A percentile compares a stretch with the other conserved stretches of the same genome.
These are phyloP conservation scores for Tadarida brasiliensis DNA, from an alignment of 2,797 vertebrate genomes.

Conservation along the genomic window DNA sequence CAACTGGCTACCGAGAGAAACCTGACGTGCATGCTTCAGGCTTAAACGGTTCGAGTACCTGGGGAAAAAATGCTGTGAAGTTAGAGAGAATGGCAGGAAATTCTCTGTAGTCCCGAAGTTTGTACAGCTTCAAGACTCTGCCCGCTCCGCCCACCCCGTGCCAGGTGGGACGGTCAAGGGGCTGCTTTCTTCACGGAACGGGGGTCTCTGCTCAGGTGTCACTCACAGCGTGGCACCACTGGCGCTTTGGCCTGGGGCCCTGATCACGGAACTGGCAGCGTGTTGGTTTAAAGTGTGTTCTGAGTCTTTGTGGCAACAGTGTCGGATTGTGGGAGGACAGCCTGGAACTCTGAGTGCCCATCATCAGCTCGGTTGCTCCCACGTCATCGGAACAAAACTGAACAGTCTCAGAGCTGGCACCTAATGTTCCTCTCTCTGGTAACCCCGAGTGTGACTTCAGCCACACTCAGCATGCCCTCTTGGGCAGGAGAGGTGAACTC, in stretches of 20 bases:
- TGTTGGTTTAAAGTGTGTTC: not conserved
- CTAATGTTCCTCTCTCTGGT: not conserved
- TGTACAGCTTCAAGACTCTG: not conserved
- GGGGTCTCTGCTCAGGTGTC: not conserved
- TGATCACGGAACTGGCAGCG: rapidly evolving
- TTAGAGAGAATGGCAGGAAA: not conserved
- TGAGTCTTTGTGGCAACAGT: not conserved
- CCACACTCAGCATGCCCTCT: not conserved
- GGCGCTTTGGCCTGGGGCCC: not conserved
- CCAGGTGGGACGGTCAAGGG: not conserved
- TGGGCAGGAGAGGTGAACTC: not conserved
- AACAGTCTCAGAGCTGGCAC: not conserved
- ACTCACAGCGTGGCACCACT: no score
- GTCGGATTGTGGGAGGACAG: not conserved
- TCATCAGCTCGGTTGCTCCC: not conserved
- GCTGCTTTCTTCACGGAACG: not conserved
- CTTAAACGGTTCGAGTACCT: not conserved
- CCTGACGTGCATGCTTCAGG: not conserved
- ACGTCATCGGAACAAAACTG: not conserved
- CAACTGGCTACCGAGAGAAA: not conserved
- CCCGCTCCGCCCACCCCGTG: rapidly evolving
- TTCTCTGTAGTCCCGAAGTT: not conserved
- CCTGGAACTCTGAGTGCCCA: not conserved
- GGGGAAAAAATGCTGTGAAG: not conserved
- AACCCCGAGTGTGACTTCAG: not conserved